These are phyloP conservation scores for Cacatua alba DNA, from an alignment of 2,113 vertebrate genomes.

Conservation along the genomic window DNA sequence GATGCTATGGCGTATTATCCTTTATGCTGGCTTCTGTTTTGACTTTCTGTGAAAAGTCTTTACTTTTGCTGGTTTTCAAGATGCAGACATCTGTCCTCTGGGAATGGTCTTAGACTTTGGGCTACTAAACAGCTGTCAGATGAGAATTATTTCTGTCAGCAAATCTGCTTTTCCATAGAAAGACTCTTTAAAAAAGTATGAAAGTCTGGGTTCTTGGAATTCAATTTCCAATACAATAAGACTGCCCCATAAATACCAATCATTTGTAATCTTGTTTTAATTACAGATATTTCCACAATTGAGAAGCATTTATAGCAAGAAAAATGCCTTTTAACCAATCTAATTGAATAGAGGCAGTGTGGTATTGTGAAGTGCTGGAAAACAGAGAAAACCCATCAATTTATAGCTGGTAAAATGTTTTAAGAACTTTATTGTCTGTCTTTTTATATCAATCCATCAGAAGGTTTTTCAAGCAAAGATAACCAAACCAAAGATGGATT, in stretches of 20 bases:
- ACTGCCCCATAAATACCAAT: conserved; percentile 19
- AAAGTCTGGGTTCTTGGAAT: neutral
- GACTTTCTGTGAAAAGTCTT: neutral
- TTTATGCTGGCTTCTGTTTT: neutral
- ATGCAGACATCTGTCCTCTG: neutral
- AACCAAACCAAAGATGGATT: neutral
- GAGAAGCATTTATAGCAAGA: conserved; percentile 21
- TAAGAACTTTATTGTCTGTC: neutral
- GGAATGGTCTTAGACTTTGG: neutral
- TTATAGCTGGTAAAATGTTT: conserved; percentile 1
- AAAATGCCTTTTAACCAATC: conserved; percentile 36
- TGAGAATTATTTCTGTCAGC: conserved; percentile 1
- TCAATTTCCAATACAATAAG: neutral
- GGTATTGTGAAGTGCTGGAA: neutral
- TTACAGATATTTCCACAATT: conserved; percentile 26
- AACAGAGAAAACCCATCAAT: conserved; percentile 6
- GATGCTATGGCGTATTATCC: neutral
- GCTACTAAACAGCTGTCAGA: neutral
- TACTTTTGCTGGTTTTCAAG: neutral
- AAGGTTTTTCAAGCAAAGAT: neutral
- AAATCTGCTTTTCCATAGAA: conserved; percentile 7
- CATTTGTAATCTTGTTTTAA: conserved; percentile 26
- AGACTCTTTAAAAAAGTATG: neutral
- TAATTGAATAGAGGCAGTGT: conserved; percentile 19
- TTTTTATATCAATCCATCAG: neutral